Conservation (phyloP, 2,113 vertebrate species). For the Mastomys natalensis region DNA sequence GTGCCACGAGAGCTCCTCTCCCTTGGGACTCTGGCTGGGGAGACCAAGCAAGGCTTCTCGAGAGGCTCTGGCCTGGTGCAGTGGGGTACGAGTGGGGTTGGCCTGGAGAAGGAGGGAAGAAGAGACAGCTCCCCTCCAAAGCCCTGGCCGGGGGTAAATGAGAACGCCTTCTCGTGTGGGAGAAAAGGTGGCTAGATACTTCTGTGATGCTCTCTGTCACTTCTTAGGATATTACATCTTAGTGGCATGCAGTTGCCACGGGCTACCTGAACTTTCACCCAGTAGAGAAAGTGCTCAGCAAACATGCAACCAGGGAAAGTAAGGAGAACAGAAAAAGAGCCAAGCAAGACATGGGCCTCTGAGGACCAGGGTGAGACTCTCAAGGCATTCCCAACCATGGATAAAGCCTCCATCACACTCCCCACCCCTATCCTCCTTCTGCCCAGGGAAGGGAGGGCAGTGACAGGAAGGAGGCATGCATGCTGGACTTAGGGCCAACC, state of each 20-base stretch:
- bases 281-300: background rate
- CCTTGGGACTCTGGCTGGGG: background rate
- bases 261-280: background rate
- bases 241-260: background rate
- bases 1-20: too few relatives aligned
- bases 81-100: background rate
- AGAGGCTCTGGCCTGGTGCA: background rate
- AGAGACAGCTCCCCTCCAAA: background rate
- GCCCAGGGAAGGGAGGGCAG: background rate
- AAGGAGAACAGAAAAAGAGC: background rate
- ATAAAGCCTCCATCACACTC: background rate
- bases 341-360: background rate
- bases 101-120: background rate
- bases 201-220: background rate
- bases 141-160: too few relatives aligned
- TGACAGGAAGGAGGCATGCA: too few relatives aligned
- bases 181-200: too few relatives aligned
- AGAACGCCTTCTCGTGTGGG: background rate
- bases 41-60: background rate
- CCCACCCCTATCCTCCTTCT: background rate
- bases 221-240: fast-evolving
- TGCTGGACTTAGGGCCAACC: background rate
- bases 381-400: too few relatives aligned
- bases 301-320: background rate
- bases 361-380: background rate